Evolutionary conservation across 1,140 invertebrate species (phyloP).

Genomic region (Subanguina moxae): DNA sequence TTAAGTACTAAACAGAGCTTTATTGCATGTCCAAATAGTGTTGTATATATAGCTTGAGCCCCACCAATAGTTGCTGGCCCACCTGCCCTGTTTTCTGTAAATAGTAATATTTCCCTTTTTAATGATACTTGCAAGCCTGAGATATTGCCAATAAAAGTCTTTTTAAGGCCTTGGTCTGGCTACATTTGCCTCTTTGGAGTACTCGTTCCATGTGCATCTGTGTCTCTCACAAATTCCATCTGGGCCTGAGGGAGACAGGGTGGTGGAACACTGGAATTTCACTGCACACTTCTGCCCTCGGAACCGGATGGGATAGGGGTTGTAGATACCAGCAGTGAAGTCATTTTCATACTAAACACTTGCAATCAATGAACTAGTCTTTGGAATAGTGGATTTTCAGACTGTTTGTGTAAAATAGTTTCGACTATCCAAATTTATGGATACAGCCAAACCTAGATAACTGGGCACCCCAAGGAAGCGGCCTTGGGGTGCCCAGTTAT

Average conservation of each 20-base stretch:
- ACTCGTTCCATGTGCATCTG: constrained; percentile 32
- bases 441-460: too few species aligned
- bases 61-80: too few species aligned
- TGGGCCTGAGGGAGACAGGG: constrained; percentile 5
- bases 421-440: too few species aligned
- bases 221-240: constrained; percentile 28
- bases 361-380: too few species aligned
- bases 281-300: constrained; percentile 33
- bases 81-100: background rate
- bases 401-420: too few species aligned
- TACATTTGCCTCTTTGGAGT: constrained; percentile 34
- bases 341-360: constrained; percentile 41
- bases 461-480: too few species aligned
- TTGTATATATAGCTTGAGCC: too few species aligned
- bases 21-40: too few species aligned
- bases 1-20: too few species aligned
- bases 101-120: background rate
- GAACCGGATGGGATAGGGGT: constrained; percentile 45
- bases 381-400: too few species aligned
- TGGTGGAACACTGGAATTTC: constrained; percentile 40
- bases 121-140: background rate
- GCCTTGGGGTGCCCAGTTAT: too few species aligned
- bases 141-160: background rate
- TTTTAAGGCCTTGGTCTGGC: constrained; percentile 1
- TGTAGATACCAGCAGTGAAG: constrained; percentile 48